Evolutionary conservation across 2,797 vertebrate genomes (phyloP).

Genomic region (Syngnathus rostellatus): DNA sequence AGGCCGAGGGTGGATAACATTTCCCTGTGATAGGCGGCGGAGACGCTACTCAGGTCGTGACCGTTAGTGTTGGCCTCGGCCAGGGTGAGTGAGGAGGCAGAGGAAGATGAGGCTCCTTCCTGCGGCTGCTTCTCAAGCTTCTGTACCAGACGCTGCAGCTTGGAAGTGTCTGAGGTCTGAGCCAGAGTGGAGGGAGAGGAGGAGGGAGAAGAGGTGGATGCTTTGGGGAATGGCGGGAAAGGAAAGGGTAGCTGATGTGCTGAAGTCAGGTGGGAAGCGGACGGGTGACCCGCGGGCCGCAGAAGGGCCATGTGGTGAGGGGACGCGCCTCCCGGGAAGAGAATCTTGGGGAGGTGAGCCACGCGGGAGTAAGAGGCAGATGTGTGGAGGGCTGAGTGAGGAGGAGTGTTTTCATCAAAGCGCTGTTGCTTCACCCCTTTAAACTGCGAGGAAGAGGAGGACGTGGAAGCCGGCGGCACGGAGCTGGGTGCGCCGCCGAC

Average conservation of each 20-base stretch:
- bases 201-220: conserved; percentile 60
- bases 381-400: conserved; percentile 61
- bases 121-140: conserved; percentile 82
- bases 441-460: conserved; percentile 62
- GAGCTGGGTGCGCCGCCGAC: conserved; percentile 48
- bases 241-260: conserved; percentile 70
- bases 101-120: conserved; percentile 33
- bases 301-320: conserved; percentile 70
- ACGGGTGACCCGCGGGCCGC: conserved; percentile 51
- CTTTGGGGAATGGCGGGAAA: conserved; percentile 73
- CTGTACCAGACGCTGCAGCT: conserved; percentile 85
- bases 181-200: conserved; percentile 60
- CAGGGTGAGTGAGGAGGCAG: conserved; percentile 40
- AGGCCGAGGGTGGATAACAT: conserved; percentile 74
- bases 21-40: conserved; percentile 67
- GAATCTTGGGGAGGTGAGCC: conserved; percentile 74
- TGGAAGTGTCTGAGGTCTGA: conserved; percentile 81
- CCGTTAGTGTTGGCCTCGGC: conserved; percentile 45
- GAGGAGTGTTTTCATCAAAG: conserved; percentile 77
- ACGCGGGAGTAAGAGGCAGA: conserved; percentile 70
- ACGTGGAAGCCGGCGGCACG: conserved; percentile 50
- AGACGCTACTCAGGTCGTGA: conserved; percentile 58
- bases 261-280: conserved; percentile 61
- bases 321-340: conserved; percentile 70
- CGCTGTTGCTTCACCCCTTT: conserved; percentile 72